Conservation (phyloP, 2,888 invertebrate genomes). For the Acrobasis consociella region DNA sequence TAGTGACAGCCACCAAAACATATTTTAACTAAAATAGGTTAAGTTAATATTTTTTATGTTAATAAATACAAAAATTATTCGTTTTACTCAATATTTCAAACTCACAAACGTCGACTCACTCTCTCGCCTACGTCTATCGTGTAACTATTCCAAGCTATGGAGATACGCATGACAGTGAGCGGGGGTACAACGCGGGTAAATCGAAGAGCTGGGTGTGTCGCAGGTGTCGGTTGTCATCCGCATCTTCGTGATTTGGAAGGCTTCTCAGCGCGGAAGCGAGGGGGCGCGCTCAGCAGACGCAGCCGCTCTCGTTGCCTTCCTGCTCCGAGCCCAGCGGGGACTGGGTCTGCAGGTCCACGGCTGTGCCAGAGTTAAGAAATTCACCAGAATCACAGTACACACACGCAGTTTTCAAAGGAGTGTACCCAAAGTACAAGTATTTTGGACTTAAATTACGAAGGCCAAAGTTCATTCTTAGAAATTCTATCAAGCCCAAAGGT, state of each 20-base stretch:
- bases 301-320: slow-evolving; percentile 91
- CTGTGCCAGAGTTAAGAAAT: slow-evolving; percentile 76
- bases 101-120: background rate
- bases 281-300: slow-evolving; percentile 86
- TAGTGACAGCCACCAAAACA: no score
- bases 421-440: no score
- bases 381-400: background rate
- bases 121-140: background rate
- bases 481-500: no score
- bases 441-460: no score
- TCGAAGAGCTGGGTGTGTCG: slow-evolving; percentile 24
- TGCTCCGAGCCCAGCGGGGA: slow-evolving; percentile 90
- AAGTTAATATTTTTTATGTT: no score
- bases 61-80: no score
- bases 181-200: slow-evolving; percentile 23
- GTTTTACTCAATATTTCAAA: background rate
- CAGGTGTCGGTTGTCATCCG: slow-evolving; percentile 14
- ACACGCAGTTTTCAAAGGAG: no score
- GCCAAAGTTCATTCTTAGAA: no score
- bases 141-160: slow-evolving; percentile 11
- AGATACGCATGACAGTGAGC: slow-evolving; percentile 16
- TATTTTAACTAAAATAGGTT: no score
- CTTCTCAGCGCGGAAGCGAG: slow-evolving; percentile 26
- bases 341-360: slow-evolving; percentile 92
- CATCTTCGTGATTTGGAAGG: slow-evolving; percentile 25